Evolutionary conservation across 2,888 invertebrate genomes (phyloP), one percentile per base, ranked within the genome.

Genomic region (Acholoe squamosa): DNA sequence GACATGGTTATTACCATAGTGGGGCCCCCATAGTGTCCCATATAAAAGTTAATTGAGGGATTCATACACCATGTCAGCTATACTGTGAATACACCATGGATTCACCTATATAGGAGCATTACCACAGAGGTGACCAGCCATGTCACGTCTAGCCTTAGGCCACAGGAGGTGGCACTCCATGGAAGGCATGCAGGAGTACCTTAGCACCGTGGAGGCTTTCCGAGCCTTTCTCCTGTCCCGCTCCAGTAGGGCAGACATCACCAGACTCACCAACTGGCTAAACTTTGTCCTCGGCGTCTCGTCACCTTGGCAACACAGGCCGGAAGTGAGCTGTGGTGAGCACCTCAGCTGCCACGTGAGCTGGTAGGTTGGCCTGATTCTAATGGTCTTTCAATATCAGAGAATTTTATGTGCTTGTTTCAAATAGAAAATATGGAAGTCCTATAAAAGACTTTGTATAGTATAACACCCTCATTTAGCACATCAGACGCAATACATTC

Each of bases 241-340:
- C 19, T 80, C 80, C 80, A 34, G 43, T 25, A n/a, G 80, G 22
- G 33, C 80, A 14, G 80, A 80, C 34, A 34, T 80, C 22, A 80
- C 34, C 80, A 33, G 80, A 33, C 80, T 80, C 43, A 80, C 80
- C 80, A 80, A 80, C 80, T 80, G 80, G 80, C 80, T 80, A 34
- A 80, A 80, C 80, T 80, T 80, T 80, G 80, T 80, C 22, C 80
- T 80, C 16, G 34, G 80, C 43, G 34, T 80, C 22, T 19, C 80
- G 19, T 43, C 33, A 16, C 43, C 34, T 22, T 80, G 43, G 34
- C 80, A 80, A 43, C 80, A 3, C 34, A 43, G 43, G 10, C 61
- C 61, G 61, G 61, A 61, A n/a, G 25, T 16, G 76, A 43, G 43
- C 43, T 43, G 43, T 43, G 80, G 12, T 0, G 33, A 33, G 19